phyloP scores from a whole-genome alignment of 2,113 vertebrate species.

The Forbesichthys agassizii region DNA sequence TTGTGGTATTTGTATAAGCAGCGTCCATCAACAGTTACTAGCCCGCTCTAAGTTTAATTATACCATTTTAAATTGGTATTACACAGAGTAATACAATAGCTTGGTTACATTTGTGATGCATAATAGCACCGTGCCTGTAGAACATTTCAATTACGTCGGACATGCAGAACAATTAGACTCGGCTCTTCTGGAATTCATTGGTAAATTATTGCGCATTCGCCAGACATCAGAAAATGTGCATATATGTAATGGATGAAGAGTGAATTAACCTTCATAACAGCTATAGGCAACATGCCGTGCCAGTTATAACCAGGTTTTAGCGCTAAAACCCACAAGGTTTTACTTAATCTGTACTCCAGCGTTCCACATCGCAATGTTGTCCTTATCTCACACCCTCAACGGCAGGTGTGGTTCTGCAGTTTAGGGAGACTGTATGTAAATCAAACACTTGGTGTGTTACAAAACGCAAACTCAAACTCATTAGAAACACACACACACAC shows the following conservation, averaged over 20 bases:
- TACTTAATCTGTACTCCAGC: background rate
- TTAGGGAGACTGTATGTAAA: slow-evolving; percentile 47
- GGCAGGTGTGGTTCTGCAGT: slow-evolving; percentile 37
- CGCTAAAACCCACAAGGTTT: background rate
- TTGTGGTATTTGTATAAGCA: slow-evolving; percentile 4
- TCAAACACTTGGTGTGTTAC: slow-evolving; percentile 46
- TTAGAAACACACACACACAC: slow-evolving; percentile 47
- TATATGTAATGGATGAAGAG: background rate
- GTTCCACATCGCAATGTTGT: slow-evolving; percentile 15
- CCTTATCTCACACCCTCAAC: slow-evolving; percentile 32
- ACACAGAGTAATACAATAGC: slow-evolving; percentile 30
- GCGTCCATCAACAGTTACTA: slow-evolving; percentile 51
- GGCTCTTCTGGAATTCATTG: slow-evolving; percentile 53
- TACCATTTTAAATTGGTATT: slow-evolving; percentile 52
- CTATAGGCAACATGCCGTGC: background rate
- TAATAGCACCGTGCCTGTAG: slow-evolving; percentile 52
- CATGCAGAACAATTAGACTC: slow-evolving; percentile 63
- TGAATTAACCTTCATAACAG: no score
- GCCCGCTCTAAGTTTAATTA: slow-evolving; percentile 48
- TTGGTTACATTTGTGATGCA: slow-evolving; percentile 34
- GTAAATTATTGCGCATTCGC: slow-evolving; percentile 61
- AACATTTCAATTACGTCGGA: slow-evolving; percentile 69
- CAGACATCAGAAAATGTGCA: slow-evolving; percentile 35
- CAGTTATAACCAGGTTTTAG: no score
- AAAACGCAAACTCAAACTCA: slow-evolving; percentile 50